These are phyloP conservation scores for Tamias sibiricus DNA, from an alignment of 2,113 vertebrate species.

Conservation along the genomic window DNA sequence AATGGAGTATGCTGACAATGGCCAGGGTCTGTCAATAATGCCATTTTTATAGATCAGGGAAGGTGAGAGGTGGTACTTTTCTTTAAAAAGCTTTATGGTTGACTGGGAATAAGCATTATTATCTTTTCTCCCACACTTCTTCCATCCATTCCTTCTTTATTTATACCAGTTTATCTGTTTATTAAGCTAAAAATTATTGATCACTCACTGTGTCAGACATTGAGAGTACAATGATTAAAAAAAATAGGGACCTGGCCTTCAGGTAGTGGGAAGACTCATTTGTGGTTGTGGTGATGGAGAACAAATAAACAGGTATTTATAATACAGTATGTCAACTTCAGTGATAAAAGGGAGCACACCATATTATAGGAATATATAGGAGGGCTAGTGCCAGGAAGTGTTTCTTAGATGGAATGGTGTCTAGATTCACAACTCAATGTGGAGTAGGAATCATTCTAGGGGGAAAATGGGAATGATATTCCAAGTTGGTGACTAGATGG, in stretches of 20 bases:
- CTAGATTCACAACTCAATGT: background rate
- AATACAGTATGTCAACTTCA: background rate
- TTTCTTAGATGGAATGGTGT: background rate
- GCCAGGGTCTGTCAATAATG: background rate
- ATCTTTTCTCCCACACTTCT: background rate
- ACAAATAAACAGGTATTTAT: background rate
- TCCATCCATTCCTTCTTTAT: background rate
- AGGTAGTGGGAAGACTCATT: background rate
- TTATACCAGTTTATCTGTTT: background rate
- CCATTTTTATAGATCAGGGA: background rate
- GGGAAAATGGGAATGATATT: background rate
- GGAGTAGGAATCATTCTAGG: background rate
- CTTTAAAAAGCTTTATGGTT: background rate
- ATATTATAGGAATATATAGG: no score
- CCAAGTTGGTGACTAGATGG: background rate
- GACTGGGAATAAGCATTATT: background rate
- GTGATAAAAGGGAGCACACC: background rate
- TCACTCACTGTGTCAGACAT: background rate
- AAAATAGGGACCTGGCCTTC: background rate
- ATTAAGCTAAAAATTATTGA: background rate
- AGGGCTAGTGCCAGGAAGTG: background rate
- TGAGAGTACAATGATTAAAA: background rate
- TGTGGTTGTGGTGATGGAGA: background rate
- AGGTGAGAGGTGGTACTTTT: background rate
- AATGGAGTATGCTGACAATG: background rate